Conservation (phyloP, 2,113 vertebrate species). For the Menura novaehollandiae region DNA sequence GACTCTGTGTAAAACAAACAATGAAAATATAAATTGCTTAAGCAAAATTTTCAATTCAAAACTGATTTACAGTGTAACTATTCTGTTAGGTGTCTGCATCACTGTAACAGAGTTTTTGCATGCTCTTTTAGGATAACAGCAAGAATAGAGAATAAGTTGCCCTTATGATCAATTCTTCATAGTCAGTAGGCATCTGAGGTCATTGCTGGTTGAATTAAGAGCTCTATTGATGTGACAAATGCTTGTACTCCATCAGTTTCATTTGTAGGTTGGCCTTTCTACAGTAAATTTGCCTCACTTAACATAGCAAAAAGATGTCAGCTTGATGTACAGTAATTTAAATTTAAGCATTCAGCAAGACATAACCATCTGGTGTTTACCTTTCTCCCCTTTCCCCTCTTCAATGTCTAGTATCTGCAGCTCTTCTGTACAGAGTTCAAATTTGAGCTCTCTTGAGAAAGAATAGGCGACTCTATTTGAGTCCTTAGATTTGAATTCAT, state of each 20-base stretch:
- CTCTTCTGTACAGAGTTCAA: background rate
- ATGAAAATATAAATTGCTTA: background rate
- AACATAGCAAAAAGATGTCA: background rate
- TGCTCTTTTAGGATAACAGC: background rate
- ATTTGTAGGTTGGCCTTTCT: background rate
- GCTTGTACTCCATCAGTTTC: background rate
- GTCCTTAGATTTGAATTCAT: background rate
- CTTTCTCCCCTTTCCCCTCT: background rate
- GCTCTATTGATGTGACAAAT: background rate
- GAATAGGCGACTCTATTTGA: background rate
- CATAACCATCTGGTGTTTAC: background rate
- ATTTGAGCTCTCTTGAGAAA: background rate
- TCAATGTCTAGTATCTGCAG: background rate
- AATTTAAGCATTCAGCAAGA: background rate
- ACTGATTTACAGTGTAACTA: background rate
- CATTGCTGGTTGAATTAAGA: background rate
- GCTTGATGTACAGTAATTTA: background rate
- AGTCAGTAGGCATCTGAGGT: background rate
- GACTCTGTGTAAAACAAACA: background rate
- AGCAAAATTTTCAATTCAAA: background rate
- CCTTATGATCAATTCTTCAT: background rate
- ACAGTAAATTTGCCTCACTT: background rate
- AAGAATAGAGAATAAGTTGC: background rate
- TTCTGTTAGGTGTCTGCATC: background rate
- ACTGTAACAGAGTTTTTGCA: background rate